Percentiles rank a stretch among this genome's conserved stretches.
These are phyloP conservation scores for Lipotes vexillifer DNA, from an alignment of 2,113 vertebrate species.

Conservation along the genomic window DNA sequence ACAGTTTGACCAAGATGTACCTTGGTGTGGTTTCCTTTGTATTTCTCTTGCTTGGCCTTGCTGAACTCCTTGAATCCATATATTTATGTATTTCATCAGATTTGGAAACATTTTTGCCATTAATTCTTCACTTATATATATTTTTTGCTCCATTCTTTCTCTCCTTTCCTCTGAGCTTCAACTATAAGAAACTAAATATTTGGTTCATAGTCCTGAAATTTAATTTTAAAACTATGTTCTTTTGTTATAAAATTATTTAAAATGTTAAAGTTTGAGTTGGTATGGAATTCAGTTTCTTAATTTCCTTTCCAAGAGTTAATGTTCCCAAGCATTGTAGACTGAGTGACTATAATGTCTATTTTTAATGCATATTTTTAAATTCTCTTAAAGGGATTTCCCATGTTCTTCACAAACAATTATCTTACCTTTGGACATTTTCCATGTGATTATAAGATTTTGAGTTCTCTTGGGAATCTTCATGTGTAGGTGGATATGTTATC, in stretches of 20 bases:
- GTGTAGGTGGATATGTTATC: conserved; percentile 1
- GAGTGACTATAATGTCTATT: background rate
- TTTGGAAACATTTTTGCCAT: background rate
- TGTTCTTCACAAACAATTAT: background rate
- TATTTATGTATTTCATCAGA: background rate
- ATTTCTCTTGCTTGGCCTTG: background rate
- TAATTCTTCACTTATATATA: background rate
- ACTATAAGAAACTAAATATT: background rate
- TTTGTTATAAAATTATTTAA: background rate
- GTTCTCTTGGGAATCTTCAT: conserved; percentile 36
- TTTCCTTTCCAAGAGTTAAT: background rate
- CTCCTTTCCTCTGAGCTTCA: background rate
- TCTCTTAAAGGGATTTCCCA: background rate
- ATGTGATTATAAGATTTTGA: conserved; percentile 17
- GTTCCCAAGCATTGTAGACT: background rate
- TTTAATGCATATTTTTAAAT: background rate
- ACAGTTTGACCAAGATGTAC: background rate
- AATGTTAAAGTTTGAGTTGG: background rate
- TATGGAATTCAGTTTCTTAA: background rate
- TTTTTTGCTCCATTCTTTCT: background rate
- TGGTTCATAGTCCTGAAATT: background rate
- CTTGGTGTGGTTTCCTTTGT: background rate
- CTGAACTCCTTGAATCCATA: background rate
- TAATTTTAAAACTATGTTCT: background rate
- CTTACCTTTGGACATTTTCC: conserved; percentile 26